Conservation (phyloP, 2,888 invertebrate genomes). For the Ditylenchus weischeri region DNA sequence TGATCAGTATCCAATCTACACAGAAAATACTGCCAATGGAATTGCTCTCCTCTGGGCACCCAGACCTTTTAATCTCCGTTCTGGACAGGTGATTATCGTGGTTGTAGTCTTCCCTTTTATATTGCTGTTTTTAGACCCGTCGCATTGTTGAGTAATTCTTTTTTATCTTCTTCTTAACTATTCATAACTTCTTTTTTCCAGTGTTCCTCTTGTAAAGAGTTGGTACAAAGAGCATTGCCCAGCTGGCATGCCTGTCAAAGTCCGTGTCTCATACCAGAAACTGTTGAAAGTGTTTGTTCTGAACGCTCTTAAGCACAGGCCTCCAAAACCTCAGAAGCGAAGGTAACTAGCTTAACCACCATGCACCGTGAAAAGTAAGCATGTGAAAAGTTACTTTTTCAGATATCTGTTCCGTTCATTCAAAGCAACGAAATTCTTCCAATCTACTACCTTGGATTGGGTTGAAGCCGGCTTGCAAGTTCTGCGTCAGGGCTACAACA, state of each 20-base stretch:
- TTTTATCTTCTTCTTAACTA: too few species aligned
- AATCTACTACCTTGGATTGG: slow-evolving; percentile 98
- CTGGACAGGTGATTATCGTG: slow-evolving; percentile 81
- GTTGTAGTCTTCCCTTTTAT: slow-evolving; percentile 64
- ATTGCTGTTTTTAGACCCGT: too few species aligned
- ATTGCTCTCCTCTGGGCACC: slow-evolving; percentile 71
- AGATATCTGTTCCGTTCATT: slow-evolving; percentile 95
- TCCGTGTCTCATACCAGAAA: slow-evolving; percentile 97
- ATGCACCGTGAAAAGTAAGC: too few species aligned
- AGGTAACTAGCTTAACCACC: slow-evolving; percentile 66
- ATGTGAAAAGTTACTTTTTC: slow-evolving; percentile 11
- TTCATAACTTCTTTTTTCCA: too few species aligned
- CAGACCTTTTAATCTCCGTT: slow-evolving; percentile 91
- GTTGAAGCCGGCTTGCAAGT: slow-evolving; percentile 93
- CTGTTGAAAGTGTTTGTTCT: slow-evolving; percentile 94
- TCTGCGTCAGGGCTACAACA: slow-evolving; percentile 98
- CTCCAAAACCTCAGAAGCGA: slow-evolving; percentile 97
- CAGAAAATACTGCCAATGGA: slow-evolving; percentile 95
- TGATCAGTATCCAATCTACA: slow-evolving; percentile 74
- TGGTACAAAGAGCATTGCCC: slow-evolving; percentile 71
- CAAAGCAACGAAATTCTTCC: slow-evolving; percentile 99
- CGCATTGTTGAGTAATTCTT: too few species aligned
- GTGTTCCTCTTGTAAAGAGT: slow-evolving; percentile 91
- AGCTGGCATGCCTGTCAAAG: slow-evolving; percentile 80
- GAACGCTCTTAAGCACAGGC: slow-evolving; percentile 92